Percentiles rank a stretch among this genome's conserved stretches.
These are phyloP conservation scores for Rhea pennata DNA, from an alignment of 2,113 vertebrate genomes.

Conservation along the genomic window DNA sequence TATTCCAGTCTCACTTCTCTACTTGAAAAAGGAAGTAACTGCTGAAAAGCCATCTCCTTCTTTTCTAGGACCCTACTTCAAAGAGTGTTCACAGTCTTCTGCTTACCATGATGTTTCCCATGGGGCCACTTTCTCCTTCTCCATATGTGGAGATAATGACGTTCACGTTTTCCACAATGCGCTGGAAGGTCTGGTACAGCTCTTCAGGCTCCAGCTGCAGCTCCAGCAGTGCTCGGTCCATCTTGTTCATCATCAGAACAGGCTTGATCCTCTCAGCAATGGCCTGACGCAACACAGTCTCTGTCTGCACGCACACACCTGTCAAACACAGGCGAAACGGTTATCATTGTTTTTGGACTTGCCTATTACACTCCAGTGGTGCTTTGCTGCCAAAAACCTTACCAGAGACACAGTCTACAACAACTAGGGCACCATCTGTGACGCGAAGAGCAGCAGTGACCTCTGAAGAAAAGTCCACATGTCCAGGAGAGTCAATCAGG, in stretches of 20 bases:
- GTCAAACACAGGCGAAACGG: neutral
- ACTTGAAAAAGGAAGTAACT: fast-evolving
- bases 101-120: slow-evolving; percentile 93
- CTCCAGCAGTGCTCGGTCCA: slow-evolving; percentile 95
- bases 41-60: neutral
- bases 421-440: slow-evolving; percentile 94
- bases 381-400: neutral
- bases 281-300: slow-evolving; percentile 95
- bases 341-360: fast-evolving
- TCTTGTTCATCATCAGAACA: slow-evolving; percentile 99
- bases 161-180: slow-evolving; percentile 93
- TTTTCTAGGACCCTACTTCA: fast-evolving
- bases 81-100: neutral
- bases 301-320: slow-evolving; percentile 97
- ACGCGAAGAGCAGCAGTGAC: slow-evolving; percentile 96
- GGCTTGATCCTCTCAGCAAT: slow-evolving; percentile 95
- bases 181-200: slow-evolving; percentile 96
- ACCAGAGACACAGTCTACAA: slow-evolving; percentile 97
- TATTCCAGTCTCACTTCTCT: neutral
- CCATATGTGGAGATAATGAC: slow-evolving; percentile 96
- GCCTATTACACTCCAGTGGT: fast-evolving
- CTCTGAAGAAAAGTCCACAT: slow-evolving; percentile 97
- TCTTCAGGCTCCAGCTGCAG: slow-evolving; percentile 92
- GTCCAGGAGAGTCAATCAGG: slow-evolving; percentile 94
- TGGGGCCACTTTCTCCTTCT: slow-evolving; percentile 90